Percentiles rank a stretch among this genome's conserved stretches.
phyloP scores from a whole-genome alignment of 2,113 vertebrate species.

The Catagonus wagneri region DNA sequence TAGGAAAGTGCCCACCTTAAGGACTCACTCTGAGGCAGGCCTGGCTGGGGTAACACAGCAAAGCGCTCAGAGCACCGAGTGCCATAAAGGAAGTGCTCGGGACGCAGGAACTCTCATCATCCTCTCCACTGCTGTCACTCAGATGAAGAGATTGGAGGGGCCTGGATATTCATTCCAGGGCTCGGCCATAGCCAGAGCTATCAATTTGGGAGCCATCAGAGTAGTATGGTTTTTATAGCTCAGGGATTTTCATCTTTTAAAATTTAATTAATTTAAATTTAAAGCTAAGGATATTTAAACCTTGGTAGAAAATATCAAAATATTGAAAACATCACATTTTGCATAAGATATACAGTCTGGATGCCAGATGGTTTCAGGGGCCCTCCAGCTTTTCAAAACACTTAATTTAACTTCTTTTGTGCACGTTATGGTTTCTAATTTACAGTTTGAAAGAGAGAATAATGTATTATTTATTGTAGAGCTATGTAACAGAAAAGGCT shows the following conservation, averaged over 20 bases:
- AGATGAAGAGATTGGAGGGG: background rate
- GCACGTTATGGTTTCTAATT: background rate
- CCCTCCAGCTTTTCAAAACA: background rate
- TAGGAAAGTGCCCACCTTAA: background rate
- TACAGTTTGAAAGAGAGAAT: background rate
- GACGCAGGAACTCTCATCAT: background rate
- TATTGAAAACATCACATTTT: background rate
- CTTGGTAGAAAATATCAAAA: background rate
- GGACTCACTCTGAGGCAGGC: background rate
- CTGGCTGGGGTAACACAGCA: background rate
- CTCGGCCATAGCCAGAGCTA: background rate
- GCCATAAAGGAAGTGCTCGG: background rate
- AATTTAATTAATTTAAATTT: conserved; percentile 20
- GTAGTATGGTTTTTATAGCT: background rate
- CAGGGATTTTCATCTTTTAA: background rate
- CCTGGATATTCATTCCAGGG: background rate
- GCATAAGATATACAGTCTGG: background rate
- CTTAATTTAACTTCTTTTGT: background rate
- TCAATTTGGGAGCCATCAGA: background rate
- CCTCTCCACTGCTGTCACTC: background rate
- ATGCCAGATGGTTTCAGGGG: background rate
- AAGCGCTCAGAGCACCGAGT: background rate
- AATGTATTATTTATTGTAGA: background rate
- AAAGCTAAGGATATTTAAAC: conserved; percentile 23
- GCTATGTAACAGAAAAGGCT: background rate